Evolutionary conservation across 2,888 invertebrate species (phyloP).

Genomic region (Torymus aiolomorphi): DNA sequence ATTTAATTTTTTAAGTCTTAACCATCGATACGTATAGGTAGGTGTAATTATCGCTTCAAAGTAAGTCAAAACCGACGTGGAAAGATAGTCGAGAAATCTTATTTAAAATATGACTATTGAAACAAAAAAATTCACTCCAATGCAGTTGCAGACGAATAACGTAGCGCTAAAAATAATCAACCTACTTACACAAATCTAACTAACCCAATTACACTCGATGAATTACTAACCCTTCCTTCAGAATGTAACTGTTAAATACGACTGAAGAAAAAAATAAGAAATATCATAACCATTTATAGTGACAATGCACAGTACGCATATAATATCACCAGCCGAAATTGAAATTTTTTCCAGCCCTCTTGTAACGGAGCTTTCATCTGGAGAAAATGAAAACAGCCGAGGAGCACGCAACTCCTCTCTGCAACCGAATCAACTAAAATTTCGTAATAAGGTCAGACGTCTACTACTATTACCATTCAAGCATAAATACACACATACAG

Average conservation of each 20-base stretch:
- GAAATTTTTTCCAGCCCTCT: slow-evolving; percentile 9
- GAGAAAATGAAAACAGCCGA: not conserved
- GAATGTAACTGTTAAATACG: slow-evolving; percentile 1
- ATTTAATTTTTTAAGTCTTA: too few species aligned
- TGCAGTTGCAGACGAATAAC: too few species aligned
- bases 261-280: not conserved
- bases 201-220: too few species aligned
- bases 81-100: too few species aligned
- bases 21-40: too few species aligned
- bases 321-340: slow-evolving; percentile 25
- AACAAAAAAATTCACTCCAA: too few species aligned
- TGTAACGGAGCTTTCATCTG: not conserved
- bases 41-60: too few species aligned
- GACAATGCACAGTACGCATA: too few species aligned
- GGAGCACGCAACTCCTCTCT: not conserved
- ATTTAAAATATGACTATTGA: too few species aligned
- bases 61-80: too few species aligned
- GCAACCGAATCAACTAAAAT: not conserved
- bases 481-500: slow-evolving; percentile 29
- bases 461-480: not conserved
- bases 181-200: too few species aligned
- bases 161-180: too few species aligned
- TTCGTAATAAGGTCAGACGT: not conserved
- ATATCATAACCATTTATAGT: slow-evolving; percentile 4
- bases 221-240: not conserved